A percentile compares a stretch with the other conserved stretches of the same genome.
These are phyloP conservation scores for Drosophila takahashii DNA, from an alignment of 1,140 invertebrate genomes.

Conservation along the genomic window DNA sequence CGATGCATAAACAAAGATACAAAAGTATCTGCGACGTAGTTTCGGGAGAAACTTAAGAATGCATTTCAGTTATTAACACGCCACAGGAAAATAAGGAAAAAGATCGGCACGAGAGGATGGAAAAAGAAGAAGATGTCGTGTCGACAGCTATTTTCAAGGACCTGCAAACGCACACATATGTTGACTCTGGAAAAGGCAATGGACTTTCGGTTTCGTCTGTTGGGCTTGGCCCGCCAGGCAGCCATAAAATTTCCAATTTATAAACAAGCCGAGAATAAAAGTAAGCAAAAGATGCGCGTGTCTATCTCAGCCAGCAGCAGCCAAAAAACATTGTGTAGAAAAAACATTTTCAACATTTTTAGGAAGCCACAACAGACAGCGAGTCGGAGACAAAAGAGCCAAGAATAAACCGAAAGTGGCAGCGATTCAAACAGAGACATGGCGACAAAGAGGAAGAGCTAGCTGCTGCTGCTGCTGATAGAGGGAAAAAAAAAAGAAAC, in stretches of 20 bases:
- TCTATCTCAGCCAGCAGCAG: conserved; percentile 36
- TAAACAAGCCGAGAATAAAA: conserved; percentile 59
- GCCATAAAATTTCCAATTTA: conserved; percentile 72
- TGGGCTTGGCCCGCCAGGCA: conserved; percentile 22
- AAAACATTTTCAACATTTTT: conserved; percentile 48
- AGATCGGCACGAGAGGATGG: background rate
- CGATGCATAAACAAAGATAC: conserved; percentile 63
- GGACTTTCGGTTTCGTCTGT: conserved; percentile 43
- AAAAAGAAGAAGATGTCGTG: conserved; percentile 13
- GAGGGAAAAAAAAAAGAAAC: conserved; percentile 9
- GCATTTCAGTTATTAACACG: conserved; percentile 69
- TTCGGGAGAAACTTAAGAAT: conserved; percentile 44
- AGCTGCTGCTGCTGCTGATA: background rate
- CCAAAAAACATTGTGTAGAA: conserved; percentile 57
- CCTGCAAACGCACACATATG: conserved; percentile 22
- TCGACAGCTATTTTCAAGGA: conserved; percentile 70
- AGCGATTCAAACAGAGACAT: conserved; percentile 9
- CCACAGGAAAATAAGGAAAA: conserved; percentile 1
- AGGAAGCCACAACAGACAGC: conserved; percentile 29
- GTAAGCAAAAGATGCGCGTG: conserved; percentile 65
- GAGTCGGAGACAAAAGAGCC: conserved; percentile 54
- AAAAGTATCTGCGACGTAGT: conserved; percentile 65
- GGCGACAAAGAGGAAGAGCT: conserved; percentile 4
- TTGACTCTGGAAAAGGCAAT: conserved; percentile 59
- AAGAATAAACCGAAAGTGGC: conserved; percentile 48